Evolutionary conservation across 2,797 vertebrate genomes (phyloP).

Genomic region (Meda fulgida): DNA sequence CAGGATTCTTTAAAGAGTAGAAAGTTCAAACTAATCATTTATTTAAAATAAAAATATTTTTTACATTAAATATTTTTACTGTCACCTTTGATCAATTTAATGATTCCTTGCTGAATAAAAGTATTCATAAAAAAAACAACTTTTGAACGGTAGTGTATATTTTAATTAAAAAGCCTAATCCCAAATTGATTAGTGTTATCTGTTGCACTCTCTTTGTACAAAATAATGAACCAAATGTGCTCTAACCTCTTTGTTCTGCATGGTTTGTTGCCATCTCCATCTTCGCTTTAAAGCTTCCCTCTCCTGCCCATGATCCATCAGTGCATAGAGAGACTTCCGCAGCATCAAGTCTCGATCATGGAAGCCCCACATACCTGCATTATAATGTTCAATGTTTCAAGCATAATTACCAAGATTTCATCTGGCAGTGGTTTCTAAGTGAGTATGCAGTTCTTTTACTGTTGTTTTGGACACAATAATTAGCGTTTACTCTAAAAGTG

Average conservation of each 20-base stretch:
- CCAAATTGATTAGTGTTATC: neutral
- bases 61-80: neutral
- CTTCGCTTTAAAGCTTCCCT: slow-evolving; percentile 88
- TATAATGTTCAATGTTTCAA: neutral
- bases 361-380: slow-evolving; percentile 96
- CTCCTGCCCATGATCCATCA: slow-evolving; percentile 92
- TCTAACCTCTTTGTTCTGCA: slow-evolving; percentile 97
- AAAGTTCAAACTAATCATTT: neutral
- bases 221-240: neutral
- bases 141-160: neutral
- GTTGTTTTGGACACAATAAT: neutral
- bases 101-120: neutral
- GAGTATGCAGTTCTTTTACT: neutral
- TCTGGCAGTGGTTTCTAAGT: neutral
- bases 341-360: slow-evolving; percentile 94
- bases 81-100: neutral
- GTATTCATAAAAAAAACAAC: neutral
- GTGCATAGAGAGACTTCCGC: slow-evolving; percentile 88
- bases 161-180: neutral
- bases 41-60: neutral
- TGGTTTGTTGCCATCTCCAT: slow-evolving; percentile 97
- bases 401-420: neutral
- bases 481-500: neutral
- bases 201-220: neutral
- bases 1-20: neutral